A percentile compares a stretch with the other conserved stretches of the same genome.
phyloP scores from a whole-genome alignment of 2,797 vertebrate species.

The Euphonia xanthogaster region DNA sequence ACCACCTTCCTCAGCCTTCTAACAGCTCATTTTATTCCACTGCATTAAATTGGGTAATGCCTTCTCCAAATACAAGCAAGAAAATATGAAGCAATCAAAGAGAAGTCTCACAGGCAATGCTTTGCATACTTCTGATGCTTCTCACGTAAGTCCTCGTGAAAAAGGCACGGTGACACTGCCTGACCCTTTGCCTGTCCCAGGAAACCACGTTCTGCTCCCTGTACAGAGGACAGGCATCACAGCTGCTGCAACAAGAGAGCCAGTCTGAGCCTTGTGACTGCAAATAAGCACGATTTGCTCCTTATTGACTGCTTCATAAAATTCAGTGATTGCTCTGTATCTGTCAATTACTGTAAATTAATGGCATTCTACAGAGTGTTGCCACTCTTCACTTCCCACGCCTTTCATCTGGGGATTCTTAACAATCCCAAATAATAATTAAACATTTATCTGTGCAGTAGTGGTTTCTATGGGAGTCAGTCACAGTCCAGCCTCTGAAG shows the following conservation, averaged over 20 bases:
- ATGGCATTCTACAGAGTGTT: not conserved
- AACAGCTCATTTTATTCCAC: not conserved
- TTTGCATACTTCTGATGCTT: not conserved
- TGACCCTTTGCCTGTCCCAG: not conserved
- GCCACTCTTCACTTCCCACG: not conserved
- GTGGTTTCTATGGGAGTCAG: not conserved
- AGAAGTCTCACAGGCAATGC: not conserved
- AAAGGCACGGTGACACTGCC: not conserved
- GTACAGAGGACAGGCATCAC: not conserved
- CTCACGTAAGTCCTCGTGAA: not conserved
- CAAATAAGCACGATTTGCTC: not conserved
- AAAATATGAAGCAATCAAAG: not conserved
- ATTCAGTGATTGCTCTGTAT: slow-evolving; percentile 7
- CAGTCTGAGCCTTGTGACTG: not conserved
- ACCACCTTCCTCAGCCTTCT: not conserved
- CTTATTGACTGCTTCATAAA: not conserved
- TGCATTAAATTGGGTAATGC: not conserved
- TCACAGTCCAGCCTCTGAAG: not conserved
- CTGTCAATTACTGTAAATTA: slow-evolving; percentile 42
- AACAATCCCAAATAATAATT: slow-evolving; percentile 42
- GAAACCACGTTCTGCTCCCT: not conserved
- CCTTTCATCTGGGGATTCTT: not conserved
- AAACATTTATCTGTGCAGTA: not conserved
- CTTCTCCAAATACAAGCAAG: not conserved
- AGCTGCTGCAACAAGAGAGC: not conserved